Conservation (phyloP, 2,797 vertebrate species). For the Peromyscus nudipes region DNA sequence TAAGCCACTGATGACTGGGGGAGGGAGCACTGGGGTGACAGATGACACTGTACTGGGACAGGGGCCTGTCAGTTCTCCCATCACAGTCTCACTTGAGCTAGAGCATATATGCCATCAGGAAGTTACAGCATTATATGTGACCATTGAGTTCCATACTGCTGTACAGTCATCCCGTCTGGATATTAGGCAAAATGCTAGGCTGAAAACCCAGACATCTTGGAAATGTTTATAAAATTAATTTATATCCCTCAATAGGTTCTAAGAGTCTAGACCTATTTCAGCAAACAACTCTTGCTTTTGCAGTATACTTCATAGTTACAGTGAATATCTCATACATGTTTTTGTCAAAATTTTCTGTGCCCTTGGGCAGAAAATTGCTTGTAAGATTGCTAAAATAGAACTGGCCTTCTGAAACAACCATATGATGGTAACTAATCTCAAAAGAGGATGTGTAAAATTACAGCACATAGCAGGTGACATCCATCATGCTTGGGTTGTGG, state of each 20-base stretch:
- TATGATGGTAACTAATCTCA: not conserved
- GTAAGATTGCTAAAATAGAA: slow-evolving; percentile 24
- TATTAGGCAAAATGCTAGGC: not conserved
- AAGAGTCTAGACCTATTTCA: slow-evolving; percentile 23
- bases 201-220: not conserved
- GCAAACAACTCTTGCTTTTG: slow-evolving; percentile 31
- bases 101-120: not conserved
- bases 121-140: not conserved
- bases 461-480: not conserved
- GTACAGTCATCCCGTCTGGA: not conserved
- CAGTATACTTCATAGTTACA: not conserved
- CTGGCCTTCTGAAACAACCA: slow-evolving; percentile 24
- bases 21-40: too few species aligned
- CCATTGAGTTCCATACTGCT: not conserved
- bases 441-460: slow-evolving; percentile 1
- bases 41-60: not conserved
- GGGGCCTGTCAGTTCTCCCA: not conserved
- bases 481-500: not conserved
- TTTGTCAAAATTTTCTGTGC: slow-evolving; percentile 50
- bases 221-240: slow-evolving; percentile 30
- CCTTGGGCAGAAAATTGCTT: slow-evolving; percentile 8
- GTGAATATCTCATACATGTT: not conserved
- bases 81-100: not conserved
- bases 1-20: not conserved
- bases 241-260: not conserved